Percentiles rank a stretch among this genome's conserved stretches.
phyloP scores from a whole-genome alignment of 2,113 vertebrate species.

The Probosciger aterrimus region DNA sequence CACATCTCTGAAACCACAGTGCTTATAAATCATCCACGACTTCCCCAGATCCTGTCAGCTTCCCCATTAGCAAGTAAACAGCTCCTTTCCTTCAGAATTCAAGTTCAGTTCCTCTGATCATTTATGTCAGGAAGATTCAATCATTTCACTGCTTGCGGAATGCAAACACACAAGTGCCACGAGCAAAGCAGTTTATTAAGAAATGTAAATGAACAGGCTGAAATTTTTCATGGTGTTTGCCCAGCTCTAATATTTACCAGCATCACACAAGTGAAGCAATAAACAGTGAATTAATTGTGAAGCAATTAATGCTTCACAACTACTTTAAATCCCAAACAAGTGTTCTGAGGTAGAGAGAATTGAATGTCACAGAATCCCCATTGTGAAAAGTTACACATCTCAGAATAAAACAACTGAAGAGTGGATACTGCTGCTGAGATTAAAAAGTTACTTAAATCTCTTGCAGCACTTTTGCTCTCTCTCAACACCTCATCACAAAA shows the following conservation, averaged over 20 bases:
- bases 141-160: neutral
- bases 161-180: neutral
- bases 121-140: neutral
- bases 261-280: neutral
- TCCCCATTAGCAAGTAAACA: neutral
- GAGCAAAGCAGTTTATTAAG: slow-evolving; percentile 29
- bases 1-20: neutral
- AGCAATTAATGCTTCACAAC: neutral
- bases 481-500: neutral
- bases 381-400: neutral
- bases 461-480: neutral
- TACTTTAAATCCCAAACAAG: neutral
- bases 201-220: slow-evolving; percentile 3
- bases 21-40: neutral
- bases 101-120: neutral
- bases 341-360: neutral
- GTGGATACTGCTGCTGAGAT: neutral
- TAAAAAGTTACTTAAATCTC: neutral
- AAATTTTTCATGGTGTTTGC: neutral
- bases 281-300: no score
- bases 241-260: slow-evolving; percentile 7
- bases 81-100: neutral
- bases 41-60: neutral
- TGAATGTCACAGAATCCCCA: neutral
- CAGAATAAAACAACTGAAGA: neutral